These are phyloP conservation scores for Bagarius yarrelli DNA, from an alignment of 2,113 vertebrate genomes.

Conservation along the genomic window DNA sequence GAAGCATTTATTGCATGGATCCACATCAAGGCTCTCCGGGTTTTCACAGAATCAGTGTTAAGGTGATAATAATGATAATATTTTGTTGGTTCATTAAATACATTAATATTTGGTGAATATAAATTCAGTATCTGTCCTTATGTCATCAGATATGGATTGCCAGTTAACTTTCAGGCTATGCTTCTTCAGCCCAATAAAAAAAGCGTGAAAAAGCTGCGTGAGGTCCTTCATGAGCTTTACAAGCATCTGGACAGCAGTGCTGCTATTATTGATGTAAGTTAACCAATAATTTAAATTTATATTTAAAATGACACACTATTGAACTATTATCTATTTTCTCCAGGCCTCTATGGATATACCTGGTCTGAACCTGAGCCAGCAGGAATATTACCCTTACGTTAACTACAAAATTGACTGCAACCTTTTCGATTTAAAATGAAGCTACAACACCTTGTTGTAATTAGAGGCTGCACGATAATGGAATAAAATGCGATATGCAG, in stretches of 20 bases:
- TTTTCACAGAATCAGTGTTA: constrained; percentile 97
- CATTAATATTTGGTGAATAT: background rate
- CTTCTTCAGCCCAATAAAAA: constrained; percentile 96
- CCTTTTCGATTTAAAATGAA: constrained; percentile 93
- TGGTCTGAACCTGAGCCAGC: constrained; percentile 94
- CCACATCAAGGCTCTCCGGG: constrained; percentile 93
- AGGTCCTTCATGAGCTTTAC: constrained; percentile 92
- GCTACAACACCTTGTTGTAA: constrained; percentile 35
- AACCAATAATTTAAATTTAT: background rate
- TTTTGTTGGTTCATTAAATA: background rate
- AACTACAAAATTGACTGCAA: constrained; percentile 99
- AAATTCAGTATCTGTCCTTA: background rate
- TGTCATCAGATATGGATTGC: constrained; percentile 86
- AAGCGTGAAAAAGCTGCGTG: constrained; percentile 92
- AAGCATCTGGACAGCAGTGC: constrained; percentile 98
- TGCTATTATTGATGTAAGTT: constrained; percentile 92
- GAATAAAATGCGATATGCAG: too few relatives aligned
- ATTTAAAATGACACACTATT: background rate
- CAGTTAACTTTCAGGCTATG: constrained; percentile 99
- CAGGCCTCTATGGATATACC: constrained; percentile 96
- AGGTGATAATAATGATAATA: constrained; percentile 69
- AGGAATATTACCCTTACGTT: constrained; percentile 97
- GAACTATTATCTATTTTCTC: background rate
- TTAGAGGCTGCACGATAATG: too few relatives aligned
- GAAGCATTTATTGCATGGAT: constrained; percentile 99